Percentiles rank a stretch among this genome's conserved stretches.
Evolutionary conservation across 2,797 vertebrate species (phyloP).

Genomic region (Karalla daura): DNA sequence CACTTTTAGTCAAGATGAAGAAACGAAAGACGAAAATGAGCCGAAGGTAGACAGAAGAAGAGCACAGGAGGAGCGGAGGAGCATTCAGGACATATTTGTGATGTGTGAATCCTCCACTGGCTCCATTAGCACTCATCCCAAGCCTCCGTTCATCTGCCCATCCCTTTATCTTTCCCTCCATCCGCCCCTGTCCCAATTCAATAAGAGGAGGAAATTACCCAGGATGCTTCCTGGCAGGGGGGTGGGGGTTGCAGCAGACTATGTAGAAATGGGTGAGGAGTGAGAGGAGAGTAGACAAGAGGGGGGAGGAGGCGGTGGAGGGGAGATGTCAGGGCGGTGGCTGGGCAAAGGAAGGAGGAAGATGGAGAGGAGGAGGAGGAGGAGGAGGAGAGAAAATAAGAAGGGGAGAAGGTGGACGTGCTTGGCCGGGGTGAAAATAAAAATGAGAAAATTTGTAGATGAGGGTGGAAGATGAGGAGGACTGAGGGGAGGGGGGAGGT

Average conservation of each 20-base stretch:
- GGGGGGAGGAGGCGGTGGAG: slow-evolving; percentile 2
- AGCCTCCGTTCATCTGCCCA: slow-evolving; percentile 67
- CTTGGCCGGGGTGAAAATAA: slow-evolving; percentile 20
- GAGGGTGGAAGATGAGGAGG: not conserved
- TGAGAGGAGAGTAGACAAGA: slow-evolving; percentile 29
- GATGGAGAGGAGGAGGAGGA: slow-evolving; percentile 4
- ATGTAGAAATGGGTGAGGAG: slow-evolving; percentile 48
- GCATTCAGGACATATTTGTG: slow-evolving; percentile 32
- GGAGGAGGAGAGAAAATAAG: no score
- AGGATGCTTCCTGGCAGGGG: slow-evolving; percentile 81
- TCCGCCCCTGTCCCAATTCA: slow-evolving; percentile 78
- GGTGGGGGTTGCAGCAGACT: slow-evolving; percentile 39
- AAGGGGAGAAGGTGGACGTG: slow-evolving; percentile 17
- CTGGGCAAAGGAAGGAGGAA: slow-evolving; percentile 6
- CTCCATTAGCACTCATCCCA: slow-evolving; percentile 71
- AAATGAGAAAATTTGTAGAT: slow-evolving; percentile 42
- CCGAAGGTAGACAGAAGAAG: not conserved
- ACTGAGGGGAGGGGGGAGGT: slow-evolving; percentile 3
- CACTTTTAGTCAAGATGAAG: no score
- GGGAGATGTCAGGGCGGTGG: slow-evolving; percentile 47
- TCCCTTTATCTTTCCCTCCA: slow-evolving; percentile 75
- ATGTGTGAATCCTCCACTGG: slow-evolving; percentile 52
- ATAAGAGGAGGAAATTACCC: slow-evolving; percentile 87
- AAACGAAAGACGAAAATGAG: slow-evolving; percentile 16
- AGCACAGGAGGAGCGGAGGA: slow-evolving; percentile 3